phyloP scores from a whole-genome alignment of 2,797 vertebrate species.

The Rousettus madagascariensis region DNA sequence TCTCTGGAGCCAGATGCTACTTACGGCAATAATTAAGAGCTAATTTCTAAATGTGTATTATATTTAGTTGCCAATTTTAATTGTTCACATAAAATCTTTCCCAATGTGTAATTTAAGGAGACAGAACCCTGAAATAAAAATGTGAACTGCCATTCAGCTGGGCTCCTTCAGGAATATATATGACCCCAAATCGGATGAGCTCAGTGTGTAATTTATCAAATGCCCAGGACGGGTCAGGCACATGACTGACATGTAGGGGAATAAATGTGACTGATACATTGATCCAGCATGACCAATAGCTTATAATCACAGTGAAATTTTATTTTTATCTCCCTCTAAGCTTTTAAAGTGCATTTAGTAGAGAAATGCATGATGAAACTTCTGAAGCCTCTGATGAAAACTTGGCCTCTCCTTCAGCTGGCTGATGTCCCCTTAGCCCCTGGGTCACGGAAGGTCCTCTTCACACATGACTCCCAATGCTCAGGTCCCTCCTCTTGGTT shows the following conservation, averaged over 20 bases:
- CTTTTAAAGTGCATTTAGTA: not conserved
- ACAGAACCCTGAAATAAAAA: slow-evolving; percentile 18
- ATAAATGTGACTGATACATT: slow-evolving; percentile 37
- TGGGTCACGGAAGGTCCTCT: not conserved
- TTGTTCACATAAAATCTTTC: slow-evolving; percentile 5
- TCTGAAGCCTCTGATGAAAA: not conserved
- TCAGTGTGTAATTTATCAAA: not conserved
- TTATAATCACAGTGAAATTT: not conserved
- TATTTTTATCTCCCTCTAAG: slow-evolving; percentile 11
- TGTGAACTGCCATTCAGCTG: not conserved
- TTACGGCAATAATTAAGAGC: not conserved
- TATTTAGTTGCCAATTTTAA: slow-evolving; percentile 21
- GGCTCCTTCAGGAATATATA: not conserved
- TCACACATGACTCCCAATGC: not conserved
- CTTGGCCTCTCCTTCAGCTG: not conserved
- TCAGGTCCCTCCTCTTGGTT: not conserved
- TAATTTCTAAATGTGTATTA: not conserved
- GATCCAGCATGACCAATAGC: not conserved
- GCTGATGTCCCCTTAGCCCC: not conserved
- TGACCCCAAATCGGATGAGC: not conserved
- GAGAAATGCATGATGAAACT: not conserved
- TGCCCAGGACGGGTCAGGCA: slow-evolving; percentile 11
- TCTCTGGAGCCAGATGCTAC: not conserved
- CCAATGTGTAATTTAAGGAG: not conserved
- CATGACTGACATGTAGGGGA: not conserved